These are phyloP conservation scores for Sicus ferrugineus DNA, from an alignment of 2,888 invertebrate genomes.

Conservation along the genomic window DNA sequence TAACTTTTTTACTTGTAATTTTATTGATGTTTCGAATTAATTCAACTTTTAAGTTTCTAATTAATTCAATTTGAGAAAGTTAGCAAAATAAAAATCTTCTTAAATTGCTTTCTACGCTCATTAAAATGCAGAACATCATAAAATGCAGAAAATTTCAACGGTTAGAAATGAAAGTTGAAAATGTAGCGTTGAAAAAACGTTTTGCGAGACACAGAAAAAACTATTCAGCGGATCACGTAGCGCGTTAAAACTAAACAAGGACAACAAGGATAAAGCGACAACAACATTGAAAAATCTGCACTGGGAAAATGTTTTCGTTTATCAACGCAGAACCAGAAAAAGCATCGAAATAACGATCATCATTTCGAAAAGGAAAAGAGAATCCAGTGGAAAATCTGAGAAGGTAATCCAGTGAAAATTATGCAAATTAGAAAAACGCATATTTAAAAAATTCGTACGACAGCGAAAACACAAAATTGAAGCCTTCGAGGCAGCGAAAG, in stretches of 20 bases:
- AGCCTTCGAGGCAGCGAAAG: background rate
- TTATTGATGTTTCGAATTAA: too few species aligned
- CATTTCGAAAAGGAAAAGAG: background rate
- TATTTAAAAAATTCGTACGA: background rate
- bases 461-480: too few species aligned
- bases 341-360: background rate
- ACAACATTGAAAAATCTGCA: background rate
- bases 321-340: too few species aligned
- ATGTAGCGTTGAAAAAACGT: background rate
- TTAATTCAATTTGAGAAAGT: too few species aligned
- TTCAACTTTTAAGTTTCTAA: too few species aligned
- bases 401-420: constrained; percentile 27
- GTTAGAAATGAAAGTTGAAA: background rate
- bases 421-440: constrained; percentile 35
- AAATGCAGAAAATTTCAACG: background rate
- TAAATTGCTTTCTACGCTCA: too few species aligned
- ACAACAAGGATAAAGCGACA: background rate
- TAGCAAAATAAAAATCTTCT: too few species aligned
- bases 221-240: constrained; percentile 24
- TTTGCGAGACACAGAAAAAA: background rate
- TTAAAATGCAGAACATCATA: too few species aligned
- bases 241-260: background rate
- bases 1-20: too few species aligned
- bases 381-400: background rate
- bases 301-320: background rate